Conservation (phyloP, 2,113 vertebrate genomes). For the Pundamilia nyererei region DNA sequence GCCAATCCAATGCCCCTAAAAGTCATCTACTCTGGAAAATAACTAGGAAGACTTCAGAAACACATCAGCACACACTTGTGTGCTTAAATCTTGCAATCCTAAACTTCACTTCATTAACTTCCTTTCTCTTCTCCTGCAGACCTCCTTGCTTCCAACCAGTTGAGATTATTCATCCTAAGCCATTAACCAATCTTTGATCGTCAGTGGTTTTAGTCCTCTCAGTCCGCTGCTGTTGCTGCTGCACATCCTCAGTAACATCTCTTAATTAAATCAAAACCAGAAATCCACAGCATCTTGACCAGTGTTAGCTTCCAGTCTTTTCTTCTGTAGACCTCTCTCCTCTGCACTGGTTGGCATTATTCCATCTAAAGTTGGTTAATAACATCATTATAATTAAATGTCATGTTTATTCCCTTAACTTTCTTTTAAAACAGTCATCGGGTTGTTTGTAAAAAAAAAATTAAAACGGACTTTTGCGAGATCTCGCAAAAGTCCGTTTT, state of each 20-base stretch:
- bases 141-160: not conserved
- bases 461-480: too few relatives aligned
- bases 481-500: too few relatives aligned
- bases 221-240: not conserved
- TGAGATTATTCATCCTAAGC: not conserved
- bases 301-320: not conserved
- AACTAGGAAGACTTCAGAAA: not conserved
- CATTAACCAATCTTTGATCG: not conserved
- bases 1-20: not conserved
- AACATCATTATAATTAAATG: not conserved
- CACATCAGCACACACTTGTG: not conserved
- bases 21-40: not conserved
- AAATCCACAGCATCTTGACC: not conserved
- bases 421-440: not conserved
- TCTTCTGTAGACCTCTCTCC: not conserved
- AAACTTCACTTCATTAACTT: not conserved
- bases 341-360: not conserved
- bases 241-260: not conserved
- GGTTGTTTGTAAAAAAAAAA: not conserved
- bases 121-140: not conserved
- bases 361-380: not conserved
- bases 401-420: not conserved
- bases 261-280: not conserved
- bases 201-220: not conserved
- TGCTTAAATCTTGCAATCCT: not conserved